Conservation (phyloP, 2,797 vertebrate species). For the Lindbergichthys nudifrons region DNA sequence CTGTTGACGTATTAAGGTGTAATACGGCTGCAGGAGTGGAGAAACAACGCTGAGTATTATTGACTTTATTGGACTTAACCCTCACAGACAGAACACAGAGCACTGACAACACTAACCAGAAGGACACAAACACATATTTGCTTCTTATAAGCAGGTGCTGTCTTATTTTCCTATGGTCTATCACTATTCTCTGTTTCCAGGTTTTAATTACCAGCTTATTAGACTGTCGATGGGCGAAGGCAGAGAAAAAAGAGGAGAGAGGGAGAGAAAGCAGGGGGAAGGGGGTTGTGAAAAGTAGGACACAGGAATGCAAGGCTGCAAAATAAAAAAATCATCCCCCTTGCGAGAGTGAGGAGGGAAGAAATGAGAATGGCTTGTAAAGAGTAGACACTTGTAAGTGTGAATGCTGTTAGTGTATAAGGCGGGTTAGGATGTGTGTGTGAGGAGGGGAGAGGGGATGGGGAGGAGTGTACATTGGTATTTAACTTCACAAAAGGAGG, state of each 20-base stretch:
- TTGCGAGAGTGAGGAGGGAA: conserved; percentile 28
- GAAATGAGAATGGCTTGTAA: not conserved
- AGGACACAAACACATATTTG: conserved; percentile 11
- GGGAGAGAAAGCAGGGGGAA: not conserved
- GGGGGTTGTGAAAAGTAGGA: conserved; percentile 59
- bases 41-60: not conserved
- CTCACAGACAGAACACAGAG: conserved; percentile 13
- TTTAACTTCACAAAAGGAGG: conserved; percentile 73
- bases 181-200: conserved; percentile 58
- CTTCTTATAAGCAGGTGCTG: conserved; percentile 57
- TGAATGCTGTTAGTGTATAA: conserved; percentile 34
- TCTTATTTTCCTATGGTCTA: conserved; percentile 54
- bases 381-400: conserved; percentile 39
- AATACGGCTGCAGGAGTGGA: not conserved
- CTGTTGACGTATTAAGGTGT: not conserved
- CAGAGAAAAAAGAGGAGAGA: conserved; percentile 2
- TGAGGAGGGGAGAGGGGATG: conserved; percentile 14
- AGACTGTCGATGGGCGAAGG: conserved; percentile 56
- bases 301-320: conserved; percentile 44
- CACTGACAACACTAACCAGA: conserved; percentile 9
- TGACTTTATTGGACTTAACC: conserved; percentile 15
- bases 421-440: conserved; percentile 15
- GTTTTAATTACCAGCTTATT: conserved; percentile 79
- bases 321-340: conserved; percentile 50
- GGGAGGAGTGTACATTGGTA: conserved; percentile 63